Percentiles rank a stretch among this genome's conserved stretches.
Conservation (phyloP, 2,888 invertebrate species). For the Clivina fossor region DNA sequence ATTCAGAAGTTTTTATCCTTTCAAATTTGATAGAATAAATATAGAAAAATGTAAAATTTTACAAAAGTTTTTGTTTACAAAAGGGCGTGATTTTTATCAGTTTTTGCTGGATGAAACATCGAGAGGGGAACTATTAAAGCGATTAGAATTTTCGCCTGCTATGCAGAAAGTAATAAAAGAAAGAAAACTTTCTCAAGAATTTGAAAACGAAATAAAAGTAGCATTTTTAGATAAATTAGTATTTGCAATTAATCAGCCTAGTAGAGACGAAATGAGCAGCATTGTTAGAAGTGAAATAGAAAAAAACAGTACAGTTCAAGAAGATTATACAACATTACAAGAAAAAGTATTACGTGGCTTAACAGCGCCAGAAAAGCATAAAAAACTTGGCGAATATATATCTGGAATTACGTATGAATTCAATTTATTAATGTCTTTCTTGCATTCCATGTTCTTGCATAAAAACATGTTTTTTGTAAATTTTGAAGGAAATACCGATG, state of each 20-base stretch:
- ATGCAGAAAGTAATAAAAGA: slow-evolving; percentile 40
- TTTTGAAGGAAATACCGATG: slow-evolving; percentile 18
- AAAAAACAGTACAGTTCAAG: slow-evolving; percentile 37
- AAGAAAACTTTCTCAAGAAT: slow-evolving; percentile 38
- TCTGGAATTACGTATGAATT: slow-evolving; percentile 12
- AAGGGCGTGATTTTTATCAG: slow-evolving; percentile 38
- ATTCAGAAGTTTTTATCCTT: slow-evolving; percentile 38
- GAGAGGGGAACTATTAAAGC: slow-evolving; percentile 41
- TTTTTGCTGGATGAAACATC: slow-evolving; percentile 40
- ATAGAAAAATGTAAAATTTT: slow-evolving; percentile 39
- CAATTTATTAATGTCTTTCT: slow-evolving; percentile 9
- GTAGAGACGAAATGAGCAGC: slow-evolving; percentile 41
- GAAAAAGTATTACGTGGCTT: slow-evolving; percentile 45
- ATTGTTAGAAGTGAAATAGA: slow-evolving; percentile 42
- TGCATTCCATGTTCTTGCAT: slow-evolving; percentile 5
- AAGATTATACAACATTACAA: slow-evolving; percentile 42
- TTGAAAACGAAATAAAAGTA: slow-evolving; percentile 40
- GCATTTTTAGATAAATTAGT: slow-evolving; percentile 42
- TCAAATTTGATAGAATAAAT: slow-evolving; percentile 40
- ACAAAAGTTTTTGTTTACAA: slow-evolving; percentile 40
- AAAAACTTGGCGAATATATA: slow-evolving; percentile 6
- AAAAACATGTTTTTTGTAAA: slow-evolving; percentile 1
- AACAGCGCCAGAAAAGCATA: slow-evolving; percentile 25
- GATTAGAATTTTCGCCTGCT: slow-evolving; percentile 41
- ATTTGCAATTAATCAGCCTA: slow-evolving; percentile 29